A percentile compares a stretch with the other conserved stretches of the same genome.
Conservation (phyloP, 2,113 vertebrate genomes). For the Acanthochromis polyacanthus region DNA sequence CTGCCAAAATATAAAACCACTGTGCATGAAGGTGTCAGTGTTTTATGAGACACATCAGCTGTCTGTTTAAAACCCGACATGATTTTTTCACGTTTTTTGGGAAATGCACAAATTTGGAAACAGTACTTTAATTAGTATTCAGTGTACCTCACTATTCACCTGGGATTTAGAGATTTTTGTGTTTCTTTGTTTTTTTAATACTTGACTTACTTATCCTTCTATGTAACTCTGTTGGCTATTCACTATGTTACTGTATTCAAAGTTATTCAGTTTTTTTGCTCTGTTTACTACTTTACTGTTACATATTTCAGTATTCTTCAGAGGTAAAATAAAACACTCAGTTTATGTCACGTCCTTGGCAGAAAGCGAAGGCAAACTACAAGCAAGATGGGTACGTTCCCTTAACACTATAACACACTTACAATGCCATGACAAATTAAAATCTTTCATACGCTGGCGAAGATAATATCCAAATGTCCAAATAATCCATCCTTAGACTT, state of each 20-base stretch:
- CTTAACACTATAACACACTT: too few relatives aligned
- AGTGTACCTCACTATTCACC: background rate
- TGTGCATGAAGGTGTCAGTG: background rate
- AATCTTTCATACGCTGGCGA: background rate
- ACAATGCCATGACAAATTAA: too few relatives aligned
- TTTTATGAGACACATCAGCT: background rate
- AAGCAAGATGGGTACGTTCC: background rate
- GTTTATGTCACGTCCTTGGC: background rate
- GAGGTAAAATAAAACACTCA: background rate
- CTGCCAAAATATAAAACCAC: background rate
- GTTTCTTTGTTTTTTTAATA: too few relatives aligned
- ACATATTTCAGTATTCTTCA: conserved; percentile 1
- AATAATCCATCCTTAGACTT: background rate
- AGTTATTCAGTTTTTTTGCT: background rate
- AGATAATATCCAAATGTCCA: background rate
- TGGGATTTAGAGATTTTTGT: too few relatives aligned
- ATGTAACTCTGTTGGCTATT: background rate
- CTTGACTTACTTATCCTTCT: too few relatives aligned
- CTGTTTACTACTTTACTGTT: background rate
- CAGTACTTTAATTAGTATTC: background rate
- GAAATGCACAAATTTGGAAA: background rate
- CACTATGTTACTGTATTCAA: background rate
- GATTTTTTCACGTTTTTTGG: background rate
- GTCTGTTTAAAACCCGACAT: too few relatives aligned
- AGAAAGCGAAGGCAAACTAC: background rate